Evolutionary conservation across 1,140 invertebrate species (phyloP).

Genomic region (Antheraea mylitta): DNA sequence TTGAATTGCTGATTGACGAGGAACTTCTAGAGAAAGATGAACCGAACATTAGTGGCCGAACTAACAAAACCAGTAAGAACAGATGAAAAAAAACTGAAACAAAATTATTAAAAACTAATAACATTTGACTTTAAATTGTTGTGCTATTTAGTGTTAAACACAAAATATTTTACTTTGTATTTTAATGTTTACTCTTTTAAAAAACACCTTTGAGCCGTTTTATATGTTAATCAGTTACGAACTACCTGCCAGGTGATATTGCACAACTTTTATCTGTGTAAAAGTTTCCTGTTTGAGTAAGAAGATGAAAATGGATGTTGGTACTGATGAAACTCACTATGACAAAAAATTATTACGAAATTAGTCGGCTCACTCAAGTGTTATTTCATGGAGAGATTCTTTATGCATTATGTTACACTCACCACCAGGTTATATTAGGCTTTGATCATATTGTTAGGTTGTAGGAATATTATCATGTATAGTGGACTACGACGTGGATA

Average conservation of each 20-base stretch:
- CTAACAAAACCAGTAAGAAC: neutral
- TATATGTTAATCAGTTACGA: conserved; percentile 27
- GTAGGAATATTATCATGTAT: too few relatives aligned
- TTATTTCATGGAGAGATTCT: too few relatives aligned
- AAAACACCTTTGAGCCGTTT: conserved; percentile 9
- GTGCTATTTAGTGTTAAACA: neutral
- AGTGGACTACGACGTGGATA: too few relatives aligned
- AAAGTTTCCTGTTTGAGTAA: conserved; percentile 8
- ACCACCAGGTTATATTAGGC: too few relatives aligned
- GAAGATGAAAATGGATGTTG: neutral
- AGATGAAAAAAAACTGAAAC: conserved; percentile 2
- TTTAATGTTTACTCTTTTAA: conserved; percentile 1
- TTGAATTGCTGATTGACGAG: conserved; percentile 93
- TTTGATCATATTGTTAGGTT: too few relatives aligned
- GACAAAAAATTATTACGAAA: too few relatives aligned
- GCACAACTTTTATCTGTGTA: conserved; percentile 21
- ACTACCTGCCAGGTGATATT: conserved; percentile 22
- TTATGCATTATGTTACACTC: too few relatives aligned
- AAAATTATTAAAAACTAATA: neutral
- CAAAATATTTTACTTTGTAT: conserved; percentile 1
- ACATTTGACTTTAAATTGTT: neutral
- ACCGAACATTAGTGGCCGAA: neutral
- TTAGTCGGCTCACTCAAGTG: too few relatives aligned
- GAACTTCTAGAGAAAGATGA: conserved; percentile 71
- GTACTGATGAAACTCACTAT: too few relatives aligned